phyloP scores from a whole-genome alignment of 1,140 invertebrate species.

The Drosophila subpulchrella region DNA sequence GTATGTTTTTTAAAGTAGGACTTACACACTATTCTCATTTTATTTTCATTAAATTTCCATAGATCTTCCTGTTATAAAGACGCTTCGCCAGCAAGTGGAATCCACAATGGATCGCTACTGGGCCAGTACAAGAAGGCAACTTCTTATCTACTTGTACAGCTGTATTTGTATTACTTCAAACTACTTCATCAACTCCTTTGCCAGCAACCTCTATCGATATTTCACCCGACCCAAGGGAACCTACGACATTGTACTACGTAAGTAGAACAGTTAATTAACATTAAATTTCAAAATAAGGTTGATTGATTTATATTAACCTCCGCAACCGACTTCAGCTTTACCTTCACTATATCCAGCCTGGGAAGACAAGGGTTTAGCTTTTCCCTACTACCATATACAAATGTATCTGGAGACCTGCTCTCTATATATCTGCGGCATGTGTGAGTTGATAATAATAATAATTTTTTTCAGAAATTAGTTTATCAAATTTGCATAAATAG shows the following conservation, averaged over 20 bases:
- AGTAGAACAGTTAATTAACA: slow-evolving; percentile 3
- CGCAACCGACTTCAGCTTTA: slow-evolving; percentile 33
- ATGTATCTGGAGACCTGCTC: slow-evolving; percentile 55
- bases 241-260: slow-evolving; percentile 60
- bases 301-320: too few relatives aligned
- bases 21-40: too few relatives aligned
- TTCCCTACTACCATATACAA: slow-evolving; percentile 71
- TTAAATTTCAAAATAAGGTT: too few relatives aligned
- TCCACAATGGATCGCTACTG: slow-evolving; percentile 55
- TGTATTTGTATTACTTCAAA: slow-evolving; percentile 54
- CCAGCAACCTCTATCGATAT: slow-evolving; percentile 48
- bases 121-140: slow-evolving; percentile 60
- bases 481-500: slow-evolving; percentile 13
- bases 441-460: slow-evolving; percentile 29
- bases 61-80: slow-evolving; percentile 54
- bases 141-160: slow-evolving; percentile 58
- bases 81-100: slow-evolving; percentile 45
- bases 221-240: slow-evolving; percentile 18
- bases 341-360: slow-evolving; percentile 67
- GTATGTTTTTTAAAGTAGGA: not conserved
- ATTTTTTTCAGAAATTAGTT: not conserved
- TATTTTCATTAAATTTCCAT: not conserved
- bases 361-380: slow-evolving; percentile 63
- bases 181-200: slow-evolving; percentile 60
- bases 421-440: slow-evolving; percentile 68